Evolutionary conservation across 2,888 invertebrate genomes (phyloP).

Genomic region (Acleris laterana): DNA sequence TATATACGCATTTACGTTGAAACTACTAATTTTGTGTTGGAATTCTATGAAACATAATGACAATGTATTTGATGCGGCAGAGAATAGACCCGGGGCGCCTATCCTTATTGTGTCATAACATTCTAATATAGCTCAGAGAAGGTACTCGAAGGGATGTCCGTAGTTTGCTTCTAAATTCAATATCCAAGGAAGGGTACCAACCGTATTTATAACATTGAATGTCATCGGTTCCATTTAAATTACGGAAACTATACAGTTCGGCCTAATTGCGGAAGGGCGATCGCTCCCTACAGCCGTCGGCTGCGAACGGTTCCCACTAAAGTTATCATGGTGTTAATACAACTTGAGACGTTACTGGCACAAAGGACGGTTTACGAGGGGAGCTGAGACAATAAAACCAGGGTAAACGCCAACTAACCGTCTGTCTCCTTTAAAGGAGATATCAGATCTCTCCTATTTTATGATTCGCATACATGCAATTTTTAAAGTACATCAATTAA

Average conservation of each 20-base stretch:
- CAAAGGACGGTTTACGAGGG: slow-evolving; percentile 75
- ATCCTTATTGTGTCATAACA: slow-evolving; percentile 63
- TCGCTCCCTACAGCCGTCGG: slow-evolving; percentile 52
- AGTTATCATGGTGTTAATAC: slow-evolving; percentile 78
- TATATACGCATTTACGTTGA: background rate
- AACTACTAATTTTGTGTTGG: background rate
- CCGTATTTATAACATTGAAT: slow-evolving; percentile 65
- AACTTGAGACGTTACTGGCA: slow-evolving; percentile 75
- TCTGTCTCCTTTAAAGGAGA: slow-evolving; percentile 63
- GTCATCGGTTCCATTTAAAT: slow-evolving; percentile 72
- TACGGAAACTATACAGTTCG: slow-evolving; percentile 70
- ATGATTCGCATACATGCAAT: slow-evolving; percentile 57
- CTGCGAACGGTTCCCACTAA: slow-evolving; percentile 55
- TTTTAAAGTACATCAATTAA: background rate
- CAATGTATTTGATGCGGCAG: slow-evolving; percentile 8
- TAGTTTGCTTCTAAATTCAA: slow-evolving; percentile 77
- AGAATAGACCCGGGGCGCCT: slow-evolving; percentile 49
- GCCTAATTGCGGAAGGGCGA: slow-evolving; percentile 66
- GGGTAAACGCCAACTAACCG: slow-evolving; percentile 79
- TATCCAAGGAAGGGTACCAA: slow-evolving; percentile 65
- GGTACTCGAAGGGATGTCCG: slow-evolving; percentile 55
- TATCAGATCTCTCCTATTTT: slow-evolving; percentile 68
- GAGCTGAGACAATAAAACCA: slow-evolving; percentile 76
- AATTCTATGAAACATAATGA: slow-evolving; percentile 10
- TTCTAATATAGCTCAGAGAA: slow-evolving; percentile 64